Percentiles rank a stretch among this genome's conserved stretches.
Conservation (phyloP, 2,797 vertebrate species). For the Danio tinwini region DNA sequence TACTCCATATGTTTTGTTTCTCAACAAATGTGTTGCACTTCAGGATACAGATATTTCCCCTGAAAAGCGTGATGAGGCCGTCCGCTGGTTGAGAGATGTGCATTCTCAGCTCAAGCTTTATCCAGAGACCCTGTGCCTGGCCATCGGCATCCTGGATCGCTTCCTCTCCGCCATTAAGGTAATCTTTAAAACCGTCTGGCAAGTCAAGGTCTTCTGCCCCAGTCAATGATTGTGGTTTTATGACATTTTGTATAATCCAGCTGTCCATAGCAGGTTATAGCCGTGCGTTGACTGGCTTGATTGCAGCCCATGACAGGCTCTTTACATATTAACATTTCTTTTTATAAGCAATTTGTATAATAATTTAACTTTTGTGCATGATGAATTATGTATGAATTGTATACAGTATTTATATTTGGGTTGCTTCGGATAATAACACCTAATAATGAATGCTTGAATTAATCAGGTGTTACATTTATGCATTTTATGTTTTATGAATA, state of each 20-base stretch:
- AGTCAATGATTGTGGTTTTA: conserved; percentile 30
- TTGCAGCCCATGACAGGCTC: not conserved
- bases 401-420: not conserved
- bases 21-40: conserved; percentile 4
- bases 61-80: conserved; percentile 93
- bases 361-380: not conserved
- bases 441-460: not conserved
- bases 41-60: conserved; percentile 95
- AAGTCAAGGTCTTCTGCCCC: not conserved
- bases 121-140: conserved; percentile 94
- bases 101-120: conserved; percentile 91
- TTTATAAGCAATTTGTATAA: not conserved
- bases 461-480: not conserved
- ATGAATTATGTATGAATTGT: not conserved
- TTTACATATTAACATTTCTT: not conserved
- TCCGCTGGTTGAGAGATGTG: conserved; percentile 91
- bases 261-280: not conserved
- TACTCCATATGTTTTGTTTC: not conserved
- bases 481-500: not conserved
- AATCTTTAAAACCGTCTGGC: conserved; percentile 47
- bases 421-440: not conserved
- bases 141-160: conserved; percentile 93
- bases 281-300: not conserved
- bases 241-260: not conserved
- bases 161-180: conserved; percentile 97